A percentile compares a stretch with the other conserved stretches of the same genome.
Conservation (phyloP, 2,888 invertebrate species). For the Melinaea marsaeus region DNA sequence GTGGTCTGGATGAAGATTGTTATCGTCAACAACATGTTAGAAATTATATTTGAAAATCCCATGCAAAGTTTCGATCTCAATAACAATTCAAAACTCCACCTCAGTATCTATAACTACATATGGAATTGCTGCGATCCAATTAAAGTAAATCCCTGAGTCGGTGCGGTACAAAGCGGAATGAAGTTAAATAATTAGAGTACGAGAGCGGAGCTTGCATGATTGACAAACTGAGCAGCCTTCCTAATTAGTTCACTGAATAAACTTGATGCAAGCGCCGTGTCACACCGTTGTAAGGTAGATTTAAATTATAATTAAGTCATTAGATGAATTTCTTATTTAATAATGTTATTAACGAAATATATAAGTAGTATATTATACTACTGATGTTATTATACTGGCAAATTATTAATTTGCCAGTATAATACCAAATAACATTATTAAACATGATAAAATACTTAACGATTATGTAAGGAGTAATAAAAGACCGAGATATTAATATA, state of each 20-base stretch:
- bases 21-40: background rate
- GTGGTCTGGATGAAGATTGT: background rate
- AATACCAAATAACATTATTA: no score
- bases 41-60: slow-evolving; percentile 5
- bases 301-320: background rate
- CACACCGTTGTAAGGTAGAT: slow-evolving; percentile 37
- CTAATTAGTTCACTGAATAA: slow-evolving; percentile 66
- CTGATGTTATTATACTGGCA: no score
- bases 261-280: slow-evolving; percentile 42
- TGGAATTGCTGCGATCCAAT: slow-evolving; percentile 43
- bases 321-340: background rate
- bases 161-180: slow-evolving; percentile 41
- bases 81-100: slow-evolving; percentile 17
- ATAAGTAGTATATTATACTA: no score
- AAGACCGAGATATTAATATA: no score
- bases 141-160: slow-evolving; percentile 44
- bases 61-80: slow-evolving; percentile 10
- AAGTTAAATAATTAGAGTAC: slow-evolving; percentile 52
- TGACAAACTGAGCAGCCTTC: slow-evolving; percentile 63
- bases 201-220: slow-evolving; percentile 51
- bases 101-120: slow-evolving; percentile 31
- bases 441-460: no score
- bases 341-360: no score
- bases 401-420: no score
- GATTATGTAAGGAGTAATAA: no score